These are phyloP conservation scores for Romanogobio albipinnatus DNA, from an alignment of 2,113 vertebrate species.

Conservation along the genomic window DNA sequence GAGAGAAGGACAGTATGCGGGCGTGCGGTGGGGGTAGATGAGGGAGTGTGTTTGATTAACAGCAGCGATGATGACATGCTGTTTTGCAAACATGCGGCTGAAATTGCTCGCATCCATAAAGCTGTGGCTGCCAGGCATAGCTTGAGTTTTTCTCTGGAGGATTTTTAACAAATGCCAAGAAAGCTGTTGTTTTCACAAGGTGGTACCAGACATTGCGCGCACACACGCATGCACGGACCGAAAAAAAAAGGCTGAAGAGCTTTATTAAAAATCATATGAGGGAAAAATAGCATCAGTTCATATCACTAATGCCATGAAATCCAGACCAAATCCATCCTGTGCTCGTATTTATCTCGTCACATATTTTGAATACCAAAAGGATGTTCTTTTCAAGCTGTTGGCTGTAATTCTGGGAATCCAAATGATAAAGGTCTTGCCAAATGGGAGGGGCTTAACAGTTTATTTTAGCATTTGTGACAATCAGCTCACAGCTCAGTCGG, in stretches of 20 bases:
- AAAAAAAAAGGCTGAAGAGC: constrained; percentile 27
- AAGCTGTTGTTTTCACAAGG: constrained; percentile 52
- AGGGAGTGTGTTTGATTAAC: constrained; percentile 52
- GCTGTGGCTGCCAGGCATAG: constrained; percentile 53
- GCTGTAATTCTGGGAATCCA: constrained; percentile 32
- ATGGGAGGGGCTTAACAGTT: constrained; percentile 25
- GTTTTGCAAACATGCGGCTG: constrained; percentile 47
- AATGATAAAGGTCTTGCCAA: constrained; percentile 31
- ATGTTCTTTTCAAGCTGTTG: constrained; percentile 44
- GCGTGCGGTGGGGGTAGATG: constrained; percentile 45
- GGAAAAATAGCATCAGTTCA: constrained; percentile 42
- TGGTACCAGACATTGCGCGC: constrained; percentile 43
- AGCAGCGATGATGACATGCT: constrained; percentile 42
- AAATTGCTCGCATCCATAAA: constrained; percentile 60
- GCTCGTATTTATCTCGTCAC: constrained; percentile 22
- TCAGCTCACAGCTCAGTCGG: constrained; percentile 14
- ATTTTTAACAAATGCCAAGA: constrained; percentile 54
- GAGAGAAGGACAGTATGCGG: constrained; percentile 27
- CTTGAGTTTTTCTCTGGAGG: constrained; percentile 52
- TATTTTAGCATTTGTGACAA: constrained; percentile 48
- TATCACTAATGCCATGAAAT: constrained; percentile 52
- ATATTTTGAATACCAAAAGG: constrained; percentile 32
- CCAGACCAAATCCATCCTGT: constrained; percentile 41
- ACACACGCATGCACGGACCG: background rate
- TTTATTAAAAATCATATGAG: constrained; percentile 47